These are phyloP conservation scores for Mesochorus sp. DNA, from an alignment of 2,888 invertebrate genomes.

Conservation along the genomic window DNA sequence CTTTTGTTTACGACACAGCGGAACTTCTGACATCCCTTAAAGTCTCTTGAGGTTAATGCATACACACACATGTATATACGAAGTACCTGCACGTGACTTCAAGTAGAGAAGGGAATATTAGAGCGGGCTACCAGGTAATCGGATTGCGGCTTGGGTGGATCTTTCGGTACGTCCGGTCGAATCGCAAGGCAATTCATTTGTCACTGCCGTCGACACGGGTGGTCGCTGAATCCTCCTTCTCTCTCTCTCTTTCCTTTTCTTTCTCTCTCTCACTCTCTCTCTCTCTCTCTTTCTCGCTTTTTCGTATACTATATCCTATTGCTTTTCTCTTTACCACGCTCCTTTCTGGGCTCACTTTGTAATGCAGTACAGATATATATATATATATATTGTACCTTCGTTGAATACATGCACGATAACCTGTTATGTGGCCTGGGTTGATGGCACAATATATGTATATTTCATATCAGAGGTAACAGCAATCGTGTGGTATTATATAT, in stretches of 20 bases:
- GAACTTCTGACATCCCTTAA: not conserved
- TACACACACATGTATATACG: no score
- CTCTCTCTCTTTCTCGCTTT: conserved; percentile 18
- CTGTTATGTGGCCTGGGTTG: not conserved
- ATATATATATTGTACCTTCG: no score
- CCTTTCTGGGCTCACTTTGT: not conserved
- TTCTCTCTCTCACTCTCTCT: conserved; percentile 21
- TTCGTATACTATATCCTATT: not conserved
- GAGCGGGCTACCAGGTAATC: conserved; percentile 57
- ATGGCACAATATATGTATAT: not conserved
- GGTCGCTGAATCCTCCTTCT: conserved; percentile 13
- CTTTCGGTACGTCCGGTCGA: conserved; percentile 54
- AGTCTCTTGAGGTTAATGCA: not conserved
- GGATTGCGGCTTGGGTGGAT: conserved; percentile 56
- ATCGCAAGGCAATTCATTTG: conserved; percentile 62
- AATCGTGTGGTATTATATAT: no score
- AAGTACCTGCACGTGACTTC: conserved; percentile 44
- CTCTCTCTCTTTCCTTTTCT: conserved; percentile 5
- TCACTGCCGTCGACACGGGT: conserved; percentile 50
- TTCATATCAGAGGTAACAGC: not conserved
- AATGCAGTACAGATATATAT: no score
- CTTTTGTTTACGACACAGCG: not conserved
- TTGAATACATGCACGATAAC: not conserved
- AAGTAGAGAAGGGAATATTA: conserved; percentile 35
- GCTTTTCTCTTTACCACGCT: not conserved